Base-by-base conservation (phyloP, 2,113 vertebrate genomes). In the Apaloderma vittatum region DNA sequence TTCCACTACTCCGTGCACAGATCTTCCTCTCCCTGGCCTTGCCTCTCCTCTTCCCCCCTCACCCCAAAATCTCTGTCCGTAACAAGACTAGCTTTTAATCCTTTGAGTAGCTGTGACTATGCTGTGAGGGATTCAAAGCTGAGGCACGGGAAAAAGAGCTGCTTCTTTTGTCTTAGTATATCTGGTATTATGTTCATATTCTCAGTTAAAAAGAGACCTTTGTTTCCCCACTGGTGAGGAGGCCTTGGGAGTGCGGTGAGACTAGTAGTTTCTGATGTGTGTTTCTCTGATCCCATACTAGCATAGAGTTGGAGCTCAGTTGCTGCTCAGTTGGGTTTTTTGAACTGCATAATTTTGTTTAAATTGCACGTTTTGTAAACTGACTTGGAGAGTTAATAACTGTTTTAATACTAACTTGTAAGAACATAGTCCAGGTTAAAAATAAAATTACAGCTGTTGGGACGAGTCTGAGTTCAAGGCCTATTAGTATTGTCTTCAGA, bases 381-480 rank as follows among this genome's bases (percentile, higher is more conserved):
- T 90, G 67, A 68, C 58, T 78, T 79, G 71, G 83, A 72, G 86
- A 59, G 74, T 95, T 97, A 97, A 93, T 93, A 93, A 57, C 32
- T 74, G 30, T 86, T 94, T 86, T 78, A 92, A 76, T 93, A 70
- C 88, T 57, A 71, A 91, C 94, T 81, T 87, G 86, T 90, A 95
- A 89, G 88, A 89, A 74, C 81, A 21, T 43, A 74, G 73, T 49
- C 80, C 71, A 72, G 65, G 55, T 86, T 95, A 93, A 96, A 97
- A 96, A 93, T 96, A 85, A 95, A 87, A 95, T 95, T 94, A 85
- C 85, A 93, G 78, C 86, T 96, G 85, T 86, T 94, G 63, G 52
- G 51, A 91, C 76, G 34, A 80, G 63, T 29, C 57, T n/a, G 30
- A 82, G 72, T 97, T 93, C 87, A 88, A 93, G 71, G 61, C 74